Conservation (phyloP, 2,888 invertebrate genomes). For the Eledona agricola region DNA sequence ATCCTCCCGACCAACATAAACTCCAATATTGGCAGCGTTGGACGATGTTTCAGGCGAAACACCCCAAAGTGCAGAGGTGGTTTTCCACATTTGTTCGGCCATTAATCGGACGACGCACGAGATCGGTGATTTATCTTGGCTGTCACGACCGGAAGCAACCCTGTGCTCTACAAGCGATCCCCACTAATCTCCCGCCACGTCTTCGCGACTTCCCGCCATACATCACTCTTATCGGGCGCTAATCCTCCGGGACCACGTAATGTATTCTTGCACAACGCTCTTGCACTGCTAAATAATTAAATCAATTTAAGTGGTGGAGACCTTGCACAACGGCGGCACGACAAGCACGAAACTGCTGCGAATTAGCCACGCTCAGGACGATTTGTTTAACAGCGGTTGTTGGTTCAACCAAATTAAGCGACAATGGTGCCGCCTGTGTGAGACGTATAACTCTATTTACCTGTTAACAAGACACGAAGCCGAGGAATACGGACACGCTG, state of each 20-base stretch:
- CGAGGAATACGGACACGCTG: too few relatives aligned
- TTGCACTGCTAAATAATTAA: conserved; percentile 36
- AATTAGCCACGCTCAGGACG: conserved; percentile 22
- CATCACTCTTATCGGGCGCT: conserved; percentile 60
- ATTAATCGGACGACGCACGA: conserved; percentile 59
- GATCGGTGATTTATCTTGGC: conserved; percentile 61
- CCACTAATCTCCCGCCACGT: conserved; percentile 61
- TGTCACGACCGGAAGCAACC: conserved; percentile 63
- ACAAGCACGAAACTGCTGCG: conserved; percentile 19
- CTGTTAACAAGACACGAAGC: conserved; percentile 14
- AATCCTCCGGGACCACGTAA: conserved; percentile 55
- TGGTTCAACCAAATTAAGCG: conserved; percentile 23
- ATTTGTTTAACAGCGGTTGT: conserved; percentile 27
- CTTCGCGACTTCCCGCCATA: conserved; percentile 62
- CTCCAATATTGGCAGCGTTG: conserved; percentile 50
- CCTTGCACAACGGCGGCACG: conserved; percentile 18
- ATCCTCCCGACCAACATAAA: conserved; percentile 48
- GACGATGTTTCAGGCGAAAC: conserved; percentile 50
- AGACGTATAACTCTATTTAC: conserved; percentile 16
- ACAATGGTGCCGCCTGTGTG: conserved; percentile 16
- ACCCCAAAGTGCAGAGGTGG: conserved; percentile 59
- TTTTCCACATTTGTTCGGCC: conserved; percentile 63
- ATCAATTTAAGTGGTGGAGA: conserved; percentile 27
- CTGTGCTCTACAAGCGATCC: conserved; percentile 61
- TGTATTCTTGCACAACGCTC: conserved; percentile 44